phyloP scores from a whole-genome alignment of 2,113 vertebrate genomes.

The Saccopteryx leptura region DNA sequence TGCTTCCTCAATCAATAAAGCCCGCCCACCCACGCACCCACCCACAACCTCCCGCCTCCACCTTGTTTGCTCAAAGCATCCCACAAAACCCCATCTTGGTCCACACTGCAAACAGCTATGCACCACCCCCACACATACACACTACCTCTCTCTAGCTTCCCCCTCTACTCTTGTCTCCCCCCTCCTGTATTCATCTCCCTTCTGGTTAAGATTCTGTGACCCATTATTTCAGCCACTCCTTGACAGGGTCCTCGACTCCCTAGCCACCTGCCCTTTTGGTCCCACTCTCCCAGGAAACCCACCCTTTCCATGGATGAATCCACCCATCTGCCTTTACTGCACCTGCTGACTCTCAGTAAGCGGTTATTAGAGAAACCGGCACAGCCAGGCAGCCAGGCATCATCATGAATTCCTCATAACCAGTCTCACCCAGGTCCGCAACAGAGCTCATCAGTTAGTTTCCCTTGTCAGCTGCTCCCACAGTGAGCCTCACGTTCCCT shows the following conservation, averaged over 20 bases:
- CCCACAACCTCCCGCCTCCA: too few species aligned
- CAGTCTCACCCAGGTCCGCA: neutral
- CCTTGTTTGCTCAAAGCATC: neutral
- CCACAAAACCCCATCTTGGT: neutral
- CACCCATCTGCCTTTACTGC: neutral
- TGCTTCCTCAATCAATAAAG: neutral
- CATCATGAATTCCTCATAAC: neutral
- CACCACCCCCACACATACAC: neutral
- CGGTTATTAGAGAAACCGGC: neutral
- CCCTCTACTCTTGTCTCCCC: neutral
- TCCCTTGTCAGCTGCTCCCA: neutral
- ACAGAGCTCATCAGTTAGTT: fast-evolving
- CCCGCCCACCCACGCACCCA: neutral
- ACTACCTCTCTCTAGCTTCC: neutral
- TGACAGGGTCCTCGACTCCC: neutral
- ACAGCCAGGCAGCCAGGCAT: neutral
- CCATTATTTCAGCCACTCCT: neutral
- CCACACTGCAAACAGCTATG: neutral
- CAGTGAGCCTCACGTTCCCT: neutral
- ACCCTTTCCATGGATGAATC: neutral
- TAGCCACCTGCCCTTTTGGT: neutral
- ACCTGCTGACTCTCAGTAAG: neutral
- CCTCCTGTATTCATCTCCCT: neutral
- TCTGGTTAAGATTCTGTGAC: neutral
- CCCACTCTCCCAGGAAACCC: neutral